Percentiles rank a stretch among this genome's conserved stretches.
Evolutionary conservation across 2,113 vertebrate species (phyloP).

Genomic region (Stegostoma tigrinum): DNA sequence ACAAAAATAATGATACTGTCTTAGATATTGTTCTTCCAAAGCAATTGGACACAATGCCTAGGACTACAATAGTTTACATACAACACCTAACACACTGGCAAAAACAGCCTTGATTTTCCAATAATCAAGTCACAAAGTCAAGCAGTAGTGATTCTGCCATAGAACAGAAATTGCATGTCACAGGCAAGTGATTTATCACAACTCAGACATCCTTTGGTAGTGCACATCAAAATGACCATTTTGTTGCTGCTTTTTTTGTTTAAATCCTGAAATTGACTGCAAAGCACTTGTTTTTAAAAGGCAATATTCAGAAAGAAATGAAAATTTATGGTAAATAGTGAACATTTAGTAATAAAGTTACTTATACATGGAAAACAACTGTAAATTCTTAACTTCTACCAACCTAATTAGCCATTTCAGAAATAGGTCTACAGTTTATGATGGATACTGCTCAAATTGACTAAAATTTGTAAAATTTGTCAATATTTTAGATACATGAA

Average conservation of each 20-base stretch:
- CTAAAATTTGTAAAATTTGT: neutral
- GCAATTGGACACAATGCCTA: neutral
- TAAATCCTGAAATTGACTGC: neutral
- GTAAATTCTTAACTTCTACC: neutral
- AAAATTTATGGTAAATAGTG: neutral
- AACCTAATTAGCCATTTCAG: neutral
- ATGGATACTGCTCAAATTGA: neutral
- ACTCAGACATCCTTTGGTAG: neutral
- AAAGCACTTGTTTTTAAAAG: neutral
- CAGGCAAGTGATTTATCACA: neutral
- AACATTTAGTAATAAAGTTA: neutral
- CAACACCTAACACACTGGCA: neutral
- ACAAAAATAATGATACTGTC: neutral
- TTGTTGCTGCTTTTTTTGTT: neutral
- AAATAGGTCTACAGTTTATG: neutral
- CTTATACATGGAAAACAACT: neutral
- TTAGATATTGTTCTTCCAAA: neutral
- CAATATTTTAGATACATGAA: neutral
- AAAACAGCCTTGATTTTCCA: neutral
- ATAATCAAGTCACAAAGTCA: neutral
- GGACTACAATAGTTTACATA: neutral
- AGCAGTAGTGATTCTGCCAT: neutral
- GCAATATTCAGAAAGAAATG: neutral
- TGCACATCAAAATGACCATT: neutral
- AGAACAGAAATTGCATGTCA: conserved; percentile 7